These are phyloP conservation scores for Aphidius colemani DNA, from an alignment of 2,888 invertebrate genomes.

Conservation along the genomic window DNA sequence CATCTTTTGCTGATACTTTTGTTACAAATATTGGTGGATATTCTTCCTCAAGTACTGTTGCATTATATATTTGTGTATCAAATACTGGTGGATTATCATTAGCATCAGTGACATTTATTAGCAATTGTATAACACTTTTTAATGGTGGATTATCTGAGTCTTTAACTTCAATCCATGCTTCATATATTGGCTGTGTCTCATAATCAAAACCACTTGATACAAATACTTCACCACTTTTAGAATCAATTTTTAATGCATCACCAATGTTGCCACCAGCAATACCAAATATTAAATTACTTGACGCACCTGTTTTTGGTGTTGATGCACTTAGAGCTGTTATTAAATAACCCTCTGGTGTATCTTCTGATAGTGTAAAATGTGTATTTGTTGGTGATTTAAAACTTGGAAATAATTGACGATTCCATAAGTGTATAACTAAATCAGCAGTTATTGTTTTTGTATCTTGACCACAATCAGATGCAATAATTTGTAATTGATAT, in stretches of 20 bases:
- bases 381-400: constrained; percentile 74
- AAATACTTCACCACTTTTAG: constrained; percentile 78
- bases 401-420: constrained; percentile 78
- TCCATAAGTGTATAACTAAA: constrained; percentile 77
- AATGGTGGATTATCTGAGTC: constrained; percentile 83
- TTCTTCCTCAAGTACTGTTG: constrained; percentile 86
- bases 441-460: constrained; percentile 76
- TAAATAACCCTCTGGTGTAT: constrained; percentile 75
- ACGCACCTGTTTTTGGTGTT: constrained; percentile 78
- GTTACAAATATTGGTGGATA: constrained; percentile 77
- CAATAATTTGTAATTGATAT: constrained; percentile 76
- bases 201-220: constrained; percentile 84
- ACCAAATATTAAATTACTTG: constrained; percentile 74
- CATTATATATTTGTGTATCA: constrained; percentile 79
- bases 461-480: constrained; percentile 77
- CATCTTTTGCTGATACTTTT: constrained; percentile 79
- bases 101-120: constrained; percentile 88
- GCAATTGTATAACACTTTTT: constrained; percentile 77
- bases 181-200: constrained; percentile 81
- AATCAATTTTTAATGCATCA: constrained; percentile 81
- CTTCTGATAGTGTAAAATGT: constrained; percentile 79
- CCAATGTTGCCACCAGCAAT: constrained; percentile 95
- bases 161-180: constrained; percentile 90
- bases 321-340: constrained; percentile 79
- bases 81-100: constrained; percentile 92